Conservation (phyloP, 2,888 invertebrate genomes). For the Euproctis similis region DNA sequence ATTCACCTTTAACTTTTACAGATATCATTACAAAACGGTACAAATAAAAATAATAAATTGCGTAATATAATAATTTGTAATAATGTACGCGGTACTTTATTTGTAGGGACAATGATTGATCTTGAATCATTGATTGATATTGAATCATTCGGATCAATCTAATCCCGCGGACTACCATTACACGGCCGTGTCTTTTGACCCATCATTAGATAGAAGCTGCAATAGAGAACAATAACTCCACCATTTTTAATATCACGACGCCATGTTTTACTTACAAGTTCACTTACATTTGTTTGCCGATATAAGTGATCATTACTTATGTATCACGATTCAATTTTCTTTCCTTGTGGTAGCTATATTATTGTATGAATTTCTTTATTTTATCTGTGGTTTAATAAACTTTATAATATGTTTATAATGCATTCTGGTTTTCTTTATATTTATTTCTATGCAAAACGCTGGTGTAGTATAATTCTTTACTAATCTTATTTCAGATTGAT, state of each 20-base stretch:
- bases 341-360: constrained; percentile 24
- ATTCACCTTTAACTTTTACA: constrained; percentile 28
- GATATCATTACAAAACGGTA: constrained; percentile 21
- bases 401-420: too few relatives aligned
- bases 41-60: constrained; percentile 30
- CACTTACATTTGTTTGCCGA: constrained; percentile 39
- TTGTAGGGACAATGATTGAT: constrained; percentile 13
- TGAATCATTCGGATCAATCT: constrained; percentile 42
- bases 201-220: constrained; percentile 34
- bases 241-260: constrained; percentile 29
- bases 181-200: constrained; percentile 63
- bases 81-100: constrained; percentile 31
- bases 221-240: constrained; percentile 31
- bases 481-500: constrained; percentile 53
- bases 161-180: constrained; percentile 59
- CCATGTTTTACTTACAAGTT: constrained; percentile 39
- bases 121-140: too few relatives aligned
- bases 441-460: not conserved
- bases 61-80: constrained; percentile 35
- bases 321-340: constrained; percentile 49
- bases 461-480: not conserved
- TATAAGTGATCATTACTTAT: constrained; percentile 38
- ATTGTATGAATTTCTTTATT: constrained; percentile 32
- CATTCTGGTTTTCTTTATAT: too few relatives aligned
- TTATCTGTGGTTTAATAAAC: constrained; percentile 9